These are phyloP conservation scores for Muscina levida DNA, from an alignment of 2,888 invertebrate genomes.

Conservation along the genomic window DNA sequence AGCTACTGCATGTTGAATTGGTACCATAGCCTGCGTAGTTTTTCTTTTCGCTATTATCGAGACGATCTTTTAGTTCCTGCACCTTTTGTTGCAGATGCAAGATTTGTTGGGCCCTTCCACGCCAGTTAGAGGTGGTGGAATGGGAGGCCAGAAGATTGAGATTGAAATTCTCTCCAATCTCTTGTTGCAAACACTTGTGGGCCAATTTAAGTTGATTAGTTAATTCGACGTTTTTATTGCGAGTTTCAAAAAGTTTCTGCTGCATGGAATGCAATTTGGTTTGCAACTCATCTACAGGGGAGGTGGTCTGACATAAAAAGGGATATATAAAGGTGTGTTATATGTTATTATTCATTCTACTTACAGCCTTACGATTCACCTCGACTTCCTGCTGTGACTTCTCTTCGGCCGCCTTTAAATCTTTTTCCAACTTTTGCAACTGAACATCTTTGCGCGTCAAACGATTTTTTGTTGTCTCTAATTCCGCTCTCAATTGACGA, in stretches of 20 bases:
- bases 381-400: constrained; percentile 67
- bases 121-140: constrained; percentile 83
- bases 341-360: neutral
- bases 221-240: constrained; percentile 85
- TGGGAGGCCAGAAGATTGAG: constrained; percentile 83
- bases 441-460: constrained; percentile 71
- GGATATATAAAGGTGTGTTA: neutral
- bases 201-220: constrained; percentile 87
- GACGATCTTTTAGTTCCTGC: constrained; percentile 84
- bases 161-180: constrained; percentile 87
- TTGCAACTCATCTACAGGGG: constrained; percentile 81
- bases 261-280: constrained; percentile 79
- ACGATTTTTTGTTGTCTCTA: constrained; percentile 73
- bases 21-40: neutral
- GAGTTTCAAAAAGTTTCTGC: constrained; percentile 85
- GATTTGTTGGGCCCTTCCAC: constrained; percentile 89
- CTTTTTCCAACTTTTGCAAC: constrained; percentile 70
- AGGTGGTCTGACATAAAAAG: constrained; percentile 61
- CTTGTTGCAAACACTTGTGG: constrained; percentile 87
- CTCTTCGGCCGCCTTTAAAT: constrained; percentile 68
- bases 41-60: constrained; percentile 72
- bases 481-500: constrained; percentile 74
- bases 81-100: constrained; percentile 85
- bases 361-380: constrained; percentile 50
- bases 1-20: neutral